Percentiles rank a stretch among this genome's conserved stretches.
These are phyloP conservation scores for Ephydatia muelleri DNA, from an alignment of 37 sponge, comb jelly and placozoan species.

Conservation along the genomic window DNA sequence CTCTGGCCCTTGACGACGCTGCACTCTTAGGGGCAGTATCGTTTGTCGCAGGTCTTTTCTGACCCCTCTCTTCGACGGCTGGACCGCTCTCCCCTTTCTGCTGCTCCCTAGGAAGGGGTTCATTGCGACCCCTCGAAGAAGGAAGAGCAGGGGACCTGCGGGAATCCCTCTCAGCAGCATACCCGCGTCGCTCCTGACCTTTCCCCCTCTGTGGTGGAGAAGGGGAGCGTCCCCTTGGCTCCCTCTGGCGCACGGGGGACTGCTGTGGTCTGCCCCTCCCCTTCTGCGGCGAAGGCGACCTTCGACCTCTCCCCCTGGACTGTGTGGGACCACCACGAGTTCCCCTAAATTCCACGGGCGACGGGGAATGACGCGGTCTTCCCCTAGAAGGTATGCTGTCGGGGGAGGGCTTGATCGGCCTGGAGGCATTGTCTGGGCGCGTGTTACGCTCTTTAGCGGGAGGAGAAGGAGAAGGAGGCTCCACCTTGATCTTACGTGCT, in stretches of 20 bases:
- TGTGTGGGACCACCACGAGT: not conserved
- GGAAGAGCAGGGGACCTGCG: not conserved
- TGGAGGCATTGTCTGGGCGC: not conserved
- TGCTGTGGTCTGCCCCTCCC: not conserved
- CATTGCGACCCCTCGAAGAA: not conserved
- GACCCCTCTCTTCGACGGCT: not conserved
- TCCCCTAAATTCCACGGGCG: not conserved
- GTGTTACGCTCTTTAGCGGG: too few relatives aligned
- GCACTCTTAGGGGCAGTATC: not conserved
- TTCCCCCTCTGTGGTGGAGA: not conserved
- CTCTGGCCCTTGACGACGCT: not conserved
- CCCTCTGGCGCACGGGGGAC: not conserved
- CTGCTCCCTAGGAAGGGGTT: not conserved
- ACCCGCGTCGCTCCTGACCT: not conserved
- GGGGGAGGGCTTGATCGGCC: not conserved
- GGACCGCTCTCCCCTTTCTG: not conserved
- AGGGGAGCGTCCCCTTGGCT: not conserved
- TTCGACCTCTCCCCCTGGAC: not conserved
- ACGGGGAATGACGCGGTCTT: not conserved
- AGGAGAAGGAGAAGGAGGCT: not conserved
- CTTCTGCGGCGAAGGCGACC: not conserved
- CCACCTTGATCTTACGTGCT: not conserved
- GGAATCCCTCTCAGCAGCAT: too few relatives aligned
- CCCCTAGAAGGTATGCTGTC: not conserved
- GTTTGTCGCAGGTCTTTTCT: not conserved